Evolutionary conservation across 2,888 invertebrate genomes (phyloP).

Genomic region (Rugalucina vietnamica): DNA sequence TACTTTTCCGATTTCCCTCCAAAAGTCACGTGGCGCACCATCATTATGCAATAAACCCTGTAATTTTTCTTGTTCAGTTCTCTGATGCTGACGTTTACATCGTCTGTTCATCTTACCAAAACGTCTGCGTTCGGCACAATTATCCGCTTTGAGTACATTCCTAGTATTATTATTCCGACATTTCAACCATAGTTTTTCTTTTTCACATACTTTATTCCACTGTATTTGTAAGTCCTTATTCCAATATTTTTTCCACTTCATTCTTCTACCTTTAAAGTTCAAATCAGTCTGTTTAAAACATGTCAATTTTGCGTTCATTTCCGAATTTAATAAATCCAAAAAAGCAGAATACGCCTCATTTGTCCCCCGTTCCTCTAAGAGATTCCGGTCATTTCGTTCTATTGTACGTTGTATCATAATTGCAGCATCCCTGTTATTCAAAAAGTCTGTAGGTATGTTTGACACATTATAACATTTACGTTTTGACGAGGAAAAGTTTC

Average conservation of each 20-base stretch:
- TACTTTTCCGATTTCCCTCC: constrained; percentile 3
- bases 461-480: background rate
- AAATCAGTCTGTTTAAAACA: too few relatives aligned
- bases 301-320: background rate
- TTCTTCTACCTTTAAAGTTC: background rate
- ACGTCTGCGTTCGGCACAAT: background rate
- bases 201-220: background rate
- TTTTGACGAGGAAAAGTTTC: background rate
- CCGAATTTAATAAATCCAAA: background rate
- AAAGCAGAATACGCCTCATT: background rate
- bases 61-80: background rate
- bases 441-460: background rate
- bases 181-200: background rate
- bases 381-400: background rate
- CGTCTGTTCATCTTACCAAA: background rate
- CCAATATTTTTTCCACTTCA: constrained; percentile 2
- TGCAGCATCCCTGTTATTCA: background rate
- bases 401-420: background rate
- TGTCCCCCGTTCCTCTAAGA: background rate
- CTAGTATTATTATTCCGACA: background rate
- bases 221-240: background rate
- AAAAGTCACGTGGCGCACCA: background rate
- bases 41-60: background rate
- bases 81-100: background rate
- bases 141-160: background rate